Percentiles rank a stretch among this genome's conserved stretches.
Conservation (phyloP, 1,140 invertebrate species). For the Conus ventricosus region DNA sequence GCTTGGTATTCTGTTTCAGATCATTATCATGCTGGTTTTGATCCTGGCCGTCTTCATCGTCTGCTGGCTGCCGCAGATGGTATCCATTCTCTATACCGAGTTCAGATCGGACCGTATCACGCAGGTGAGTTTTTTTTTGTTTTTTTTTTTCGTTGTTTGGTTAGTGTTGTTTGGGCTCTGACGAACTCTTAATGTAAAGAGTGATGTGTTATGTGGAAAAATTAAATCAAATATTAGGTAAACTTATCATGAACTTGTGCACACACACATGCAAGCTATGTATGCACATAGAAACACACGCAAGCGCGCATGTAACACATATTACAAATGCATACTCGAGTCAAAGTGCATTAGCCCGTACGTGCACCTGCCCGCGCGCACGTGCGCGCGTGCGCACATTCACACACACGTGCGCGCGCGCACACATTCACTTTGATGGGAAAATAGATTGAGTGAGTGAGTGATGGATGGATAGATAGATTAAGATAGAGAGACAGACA, state of each 20-base stretch:
- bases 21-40: slow-evolving; percentile 75
- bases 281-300: too few species aligned
- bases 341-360: too few species aligned
- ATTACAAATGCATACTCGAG: too few species aligned
- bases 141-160: background rate
- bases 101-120: slow-evolving; percentile 34
- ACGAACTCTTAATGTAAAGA: background rate
- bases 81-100: slow-evolving; percentile 66
- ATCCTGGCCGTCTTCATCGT: slow-evolving; percentile 74
- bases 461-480: too few species aligned
- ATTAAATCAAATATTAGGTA: background rate
- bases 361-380: too few species aligned
- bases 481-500: too few species aligned
- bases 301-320: too few species aligned
- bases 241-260: too few species aligned
- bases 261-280: too few species aligned
- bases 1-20: slow-evolving; percentile 63
- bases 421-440: background rate
- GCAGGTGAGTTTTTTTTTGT: background rate
- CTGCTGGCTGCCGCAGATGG: slow-evolving; percentile 72
- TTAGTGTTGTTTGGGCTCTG: background rate
- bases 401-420: background rate
- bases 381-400: background rate
- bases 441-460: too few species aligned
- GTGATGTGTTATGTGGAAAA: background rate